phyloP scores from a whole-genome alignment of 2,113 vertebrate species.

The Tychaedon coryphoeus region DNA sequence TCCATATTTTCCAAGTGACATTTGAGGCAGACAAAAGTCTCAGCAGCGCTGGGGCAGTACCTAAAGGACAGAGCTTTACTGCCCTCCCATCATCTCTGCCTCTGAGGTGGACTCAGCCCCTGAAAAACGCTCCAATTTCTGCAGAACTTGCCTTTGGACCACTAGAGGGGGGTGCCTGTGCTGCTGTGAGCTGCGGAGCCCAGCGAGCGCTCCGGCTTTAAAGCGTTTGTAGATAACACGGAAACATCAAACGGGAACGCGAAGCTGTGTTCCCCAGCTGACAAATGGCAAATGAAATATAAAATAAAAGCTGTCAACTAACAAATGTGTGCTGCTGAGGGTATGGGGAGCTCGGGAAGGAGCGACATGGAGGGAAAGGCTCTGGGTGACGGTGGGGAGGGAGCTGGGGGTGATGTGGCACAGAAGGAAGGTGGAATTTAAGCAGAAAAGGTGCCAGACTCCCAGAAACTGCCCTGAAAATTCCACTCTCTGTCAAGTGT shows the following conservation, averaged over 20 bases:
- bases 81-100: neutral
- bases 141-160: neutral
- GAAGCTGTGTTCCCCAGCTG: neutral
- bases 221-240: conserved; percentile 12
- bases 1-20: rapidly evolving
- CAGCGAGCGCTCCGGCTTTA: neutral
- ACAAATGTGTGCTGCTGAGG: conserved; percentile 2
- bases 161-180: conserved; percentile 34
- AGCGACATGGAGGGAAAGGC: neutral
- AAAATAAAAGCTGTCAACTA: conserved; percentile 43
- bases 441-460: neutral
- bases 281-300: conserved; percentile 57
- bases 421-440: neutral
- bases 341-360: neutral
- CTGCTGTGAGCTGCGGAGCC: neutral
- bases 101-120: neutral
- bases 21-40: neutral
- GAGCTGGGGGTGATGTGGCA: neutral
- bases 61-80: neutral
- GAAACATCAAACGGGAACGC: conserved; percentile 42
- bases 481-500: neutral
- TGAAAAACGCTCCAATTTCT: neutral
- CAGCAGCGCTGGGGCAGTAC: neutral
- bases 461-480: neutral
- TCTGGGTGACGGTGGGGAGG: neutral